Conservation (phyloP, 2,797 vertebrate genomes). For the Threskiornis aethiopicus region DNA sequence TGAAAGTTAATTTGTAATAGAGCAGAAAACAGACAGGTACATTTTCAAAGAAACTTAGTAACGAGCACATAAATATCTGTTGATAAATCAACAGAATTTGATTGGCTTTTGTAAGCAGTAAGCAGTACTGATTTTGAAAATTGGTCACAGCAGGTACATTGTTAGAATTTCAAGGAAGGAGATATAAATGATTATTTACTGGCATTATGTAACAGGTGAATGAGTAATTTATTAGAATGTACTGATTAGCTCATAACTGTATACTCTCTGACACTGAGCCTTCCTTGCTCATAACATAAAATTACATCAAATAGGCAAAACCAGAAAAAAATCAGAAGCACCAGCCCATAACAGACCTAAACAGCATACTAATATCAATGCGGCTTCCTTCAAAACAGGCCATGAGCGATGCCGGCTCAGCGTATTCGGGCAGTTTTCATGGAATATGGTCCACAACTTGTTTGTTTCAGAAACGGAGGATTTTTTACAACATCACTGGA, state of each 20-base stretch:
- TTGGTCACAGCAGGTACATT: not conserved
- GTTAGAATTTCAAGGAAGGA: not conserved
- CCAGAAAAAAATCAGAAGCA: not conserved
- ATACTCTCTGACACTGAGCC: not conserved
- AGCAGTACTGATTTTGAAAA: not conserved
- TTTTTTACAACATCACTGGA: not conserved
- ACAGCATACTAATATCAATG: fast-evolving
- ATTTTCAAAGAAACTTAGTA: not conserved
- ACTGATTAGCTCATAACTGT: not conserved
- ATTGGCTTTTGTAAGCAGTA: not conserved
- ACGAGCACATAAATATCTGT: not conserved
- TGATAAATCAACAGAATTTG: not conserved
- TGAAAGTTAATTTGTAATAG: not conserved
- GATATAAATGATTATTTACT: not conserved
- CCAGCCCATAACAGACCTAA: not conserved
- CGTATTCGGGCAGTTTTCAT: not conserved
- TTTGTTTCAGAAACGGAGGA: not conserved
- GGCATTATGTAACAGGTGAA: not conserved
- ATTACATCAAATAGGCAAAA: not conserved
- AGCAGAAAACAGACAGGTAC: not conserved
- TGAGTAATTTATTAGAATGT: not conserved
- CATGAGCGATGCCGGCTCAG: fast-evolving
- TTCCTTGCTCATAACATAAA: not conserved
- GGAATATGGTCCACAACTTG: not conserved
- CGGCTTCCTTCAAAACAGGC: not conserved